Evolutionary conservation across 2,113 vertebrate genomes (phyloP).

Genomic region (Barnardius zonarius): DNA sequence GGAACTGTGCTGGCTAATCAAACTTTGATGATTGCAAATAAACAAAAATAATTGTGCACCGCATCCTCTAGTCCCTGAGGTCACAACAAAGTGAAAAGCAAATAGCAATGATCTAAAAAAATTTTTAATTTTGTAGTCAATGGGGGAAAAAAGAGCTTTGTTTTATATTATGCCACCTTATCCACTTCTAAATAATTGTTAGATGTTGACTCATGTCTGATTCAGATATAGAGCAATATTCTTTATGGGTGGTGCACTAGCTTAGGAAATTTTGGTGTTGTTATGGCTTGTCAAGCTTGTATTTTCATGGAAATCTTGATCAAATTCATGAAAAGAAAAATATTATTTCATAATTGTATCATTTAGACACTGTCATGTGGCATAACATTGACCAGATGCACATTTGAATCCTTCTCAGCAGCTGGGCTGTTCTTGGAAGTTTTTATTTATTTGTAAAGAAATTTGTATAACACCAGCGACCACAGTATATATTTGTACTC

Average conservation of each 20-base stretch:
- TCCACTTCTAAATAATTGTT: background rate
- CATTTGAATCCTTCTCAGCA: background rate
- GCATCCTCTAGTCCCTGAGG: background rate
- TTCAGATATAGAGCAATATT: constrained; percentile 41
- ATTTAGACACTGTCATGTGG: background rate
- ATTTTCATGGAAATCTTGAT: constrained; percentile 36
- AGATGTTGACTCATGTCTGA: constrained; percentile 40
- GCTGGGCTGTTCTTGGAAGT: background rate
- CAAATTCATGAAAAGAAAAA: background rate
- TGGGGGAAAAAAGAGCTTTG: background rate
- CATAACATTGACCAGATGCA: background rate
- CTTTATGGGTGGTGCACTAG: constrained; percentile 8
- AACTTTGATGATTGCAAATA: background rate
- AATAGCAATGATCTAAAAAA: background rate
- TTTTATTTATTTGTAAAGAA: background rate
- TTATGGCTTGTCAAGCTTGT: constrained; percentile 29
- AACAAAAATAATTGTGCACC: background rate
- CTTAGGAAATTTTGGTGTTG: constrained; percentile 31
- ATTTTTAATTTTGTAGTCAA: background rate
- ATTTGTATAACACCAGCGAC: background rate
- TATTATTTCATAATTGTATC: background rate
- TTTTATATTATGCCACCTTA: background rate
- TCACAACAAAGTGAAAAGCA: background rate
- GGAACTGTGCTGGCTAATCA: constrained; percentile 6
- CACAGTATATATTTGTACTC: background rate